Conservation (phyloP, 2,113 vertebrate species). For the Oreocharis arfaki region DNA sequence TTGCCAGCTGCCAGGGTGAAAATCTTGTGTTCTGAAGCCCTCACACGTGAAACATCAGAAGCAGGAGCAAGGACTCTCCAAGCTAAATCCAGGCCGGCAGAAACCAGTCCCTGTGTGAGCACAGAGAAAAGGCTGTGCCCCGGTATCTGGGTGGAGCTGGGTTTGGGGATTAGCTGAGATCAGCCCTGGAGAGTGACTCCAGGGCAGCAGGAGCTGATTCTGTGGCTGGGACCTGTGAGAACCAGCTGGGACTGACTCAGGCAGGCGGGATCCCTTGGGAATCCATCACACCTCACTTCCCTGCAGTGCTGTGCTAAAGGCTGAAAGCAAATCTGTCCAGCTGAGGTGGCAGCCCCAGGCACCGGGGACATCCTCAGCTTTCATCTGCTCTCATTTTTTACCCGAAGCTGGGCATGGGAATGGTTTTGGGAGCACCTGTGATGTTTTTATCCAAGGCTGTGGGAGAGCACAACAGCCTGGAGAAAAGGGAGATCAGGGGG, state of each 20-base stretch:
- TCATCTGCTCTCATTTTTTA: not conserved
- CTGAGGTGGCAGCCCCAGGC: not conserved
- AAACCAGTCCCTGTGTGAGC: not conserved
- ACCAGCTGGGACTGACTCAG: not conserved
- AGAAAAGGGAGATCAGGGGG: not conserved
- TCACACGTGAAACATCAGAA: not conserved
- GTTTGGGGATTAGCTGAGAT: constrained; percentile 38
- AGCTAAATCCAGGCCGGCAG: not conserved
- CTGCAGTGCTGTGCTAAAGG: fast-evolving
- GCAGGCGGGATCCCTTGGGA: not conserved
- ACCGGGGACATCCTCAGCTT: not conserved
- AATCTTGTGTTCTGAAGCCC: fast-evolving
- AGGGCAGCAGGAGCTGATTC: not conserved
- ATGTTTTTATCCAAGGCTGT: not conserved
- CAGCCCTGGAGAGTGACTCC: not conserved
- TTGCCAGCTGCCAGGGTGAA: not conserved
- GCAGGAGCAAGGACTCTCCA: not conserved
- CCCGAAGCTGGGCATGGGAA: not conserved
- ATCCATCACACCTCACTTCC: not conserved
- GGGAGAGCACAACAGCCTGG: not conserved
- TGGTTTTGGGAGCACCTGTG: not conserved
- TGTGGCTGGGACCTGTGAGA: not conserved
- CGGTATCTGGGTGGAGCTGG: constrained; percentile 22
- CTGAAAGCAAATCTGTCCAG: not conserved
- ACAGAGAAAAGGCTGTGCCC: not conserved